A percentile compares a stretch with the other conserved stretches of the same genome.
These are phyloP conservation scores for Arizona elegans DNA, from an alignment of 2,113 vertebrate species.

Conservation along the genomic window DNA sequence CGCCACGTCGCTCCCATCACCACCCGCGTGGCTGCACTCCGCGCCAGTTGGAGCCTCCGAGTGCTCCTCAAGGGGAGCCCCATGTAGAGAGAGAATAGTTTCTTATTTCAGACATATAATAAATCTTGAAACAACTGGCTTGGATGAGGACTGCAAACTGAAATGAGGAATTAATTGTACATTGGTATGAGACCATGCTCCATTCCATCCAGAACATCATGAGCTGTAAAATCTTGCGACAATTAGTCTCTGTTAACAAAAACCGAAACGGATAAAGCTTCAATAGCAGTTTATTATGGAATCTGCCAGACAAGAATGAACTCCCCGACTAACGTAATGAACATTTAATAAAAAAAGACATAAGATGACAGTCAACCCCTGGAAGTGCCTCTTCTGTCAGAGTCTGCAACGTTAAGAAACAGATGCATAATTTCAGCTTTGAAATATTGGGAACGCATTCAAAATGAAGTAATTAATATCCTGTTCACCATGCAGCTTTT, in stretches of 20 bases:
- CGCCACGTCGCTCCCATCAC: too few species aligned
- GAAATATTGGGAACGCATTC: constrained; percentile 8
- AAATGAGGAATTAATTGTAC: constrained; percentile 15
- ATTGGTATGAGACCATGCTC: constrained; percentile 11
- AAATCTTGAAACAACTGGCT: constrained; percentile 36
- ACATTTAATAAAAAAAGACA: constrained; percentile 28
- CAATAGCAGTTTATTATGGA: constrained; percentile 14
- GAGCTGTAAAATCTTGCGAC: background rate
- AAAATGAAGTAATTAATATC: constrained; percentile 39
- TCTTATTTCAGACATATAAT: constrained; percentile 4
- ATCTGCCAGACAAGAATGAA: constrained; percentile 19
- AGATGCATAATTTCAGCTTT: background rate
- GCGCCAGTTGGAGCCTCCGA: too few species aligned
- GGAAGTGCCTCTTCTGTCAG: constrained; percentile 28
- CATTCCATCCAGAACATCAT: constrained; percentile 25
- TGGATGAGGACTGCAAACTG: background rate
- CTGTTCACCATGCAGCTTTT: constrained; percentile 16
- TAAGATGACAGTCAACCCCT: background rate
- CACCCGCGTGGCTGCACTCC: too few species aligned
- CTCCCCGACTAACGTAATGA: constrained; percentile 6
- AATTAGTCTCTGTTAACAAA: constrained; percentile 30
- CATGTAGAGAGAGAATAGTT: background rate
- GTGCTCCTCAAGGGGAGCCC: too few species aligned
- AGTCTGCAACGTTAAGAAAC: background rate
- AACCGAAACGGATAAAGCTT: constrained; percentile 37